phyloP scores from a whole-genome alignment of 2,797 vertebrate species.

The Saguinus oedipus region DNA sequence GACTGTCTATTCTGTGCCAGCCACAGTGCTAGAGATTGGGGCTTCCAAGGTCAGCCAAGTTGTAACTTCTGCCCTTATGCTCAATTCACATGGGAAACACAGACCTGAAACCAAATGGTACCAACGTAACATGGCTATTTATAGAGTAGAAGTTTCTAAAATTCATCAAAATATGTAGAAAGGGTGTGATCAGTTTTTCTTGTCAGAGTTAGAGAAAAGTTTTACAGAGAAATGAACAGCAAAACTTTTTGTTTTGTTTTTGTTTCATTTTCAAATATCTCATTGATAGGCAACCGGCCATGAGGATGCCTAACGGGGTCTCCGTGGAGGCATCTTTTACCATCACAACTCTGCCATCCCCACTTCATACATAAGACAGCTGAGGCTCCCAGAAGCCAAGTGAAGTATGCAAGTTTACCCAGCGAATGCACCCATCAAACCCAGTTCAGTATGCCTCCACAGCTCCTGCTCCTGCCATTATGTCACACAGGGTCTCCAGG shows the following conservation, averaged over 20 bases:
- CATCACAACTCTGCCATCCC: neutral
- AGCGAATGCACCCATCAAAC: neutral
- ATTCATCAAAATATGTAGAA: neutral
- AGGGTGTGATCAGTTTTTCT: neutral
- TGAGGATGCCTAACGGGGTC: neutral
- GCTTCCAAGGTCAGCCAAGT: neutral
- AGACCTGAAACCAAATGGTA: neutral
- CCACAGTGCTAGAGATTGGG: neutral
- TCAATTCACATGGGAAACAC: neutral
- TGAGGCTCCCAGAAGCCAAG: neutral
- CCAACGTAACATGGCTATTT: neutral
- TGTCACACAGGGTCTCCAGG: accelerated
- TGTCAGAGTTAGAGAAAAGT: neutral
- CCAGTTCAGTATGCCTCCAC: neutral
- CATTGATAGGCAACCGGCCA: neutral
- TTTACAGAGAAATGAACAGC: neutral
- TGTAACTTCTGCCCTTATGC: neutral
- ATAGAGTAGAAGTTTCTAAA: neutral
- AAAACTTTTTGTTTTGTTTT: neutral
- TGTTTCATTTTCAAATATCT: neutral
- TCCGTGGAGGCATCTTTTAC: accelerated
- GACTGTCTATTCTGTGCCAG: neutral
- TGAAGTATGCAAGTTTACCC: neutral
- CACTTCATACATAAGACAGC: neutral
- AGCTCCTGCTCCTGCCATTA: neutral